Evolutionary conservation across 2,797 vertebrate genomes (phyloP).

Genomic region (Gastrophryne carolinensis): DNA sequence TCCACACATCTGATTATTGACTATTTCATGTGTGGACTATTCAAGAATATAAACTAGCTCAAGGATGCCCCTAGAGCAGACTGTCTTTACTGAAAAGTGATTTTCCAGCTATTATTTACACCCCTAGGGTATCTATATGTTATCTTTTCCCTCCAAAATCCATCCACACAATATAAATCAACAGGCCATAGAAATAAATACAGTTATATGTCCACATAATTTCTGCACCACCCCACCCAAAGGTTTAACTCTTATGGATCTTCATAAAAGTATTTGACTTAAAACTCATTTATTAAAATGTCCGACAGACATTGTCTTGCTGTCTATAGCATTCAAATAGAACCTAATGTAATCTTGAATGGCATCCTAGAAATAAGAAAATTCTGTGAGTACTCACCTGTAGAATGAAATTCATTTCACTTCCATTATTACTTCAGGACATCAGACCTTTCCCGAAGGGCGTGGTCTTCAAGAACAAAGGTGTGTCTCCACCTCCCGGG

Average conservation of each 20-base stretch:
- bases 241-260: background rate
- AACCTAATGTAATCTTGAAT: too few species aligned
- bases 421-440: too few species aligned
- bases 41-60: background rate
- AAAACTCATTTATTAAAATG: background rate
- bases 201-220: background rate
- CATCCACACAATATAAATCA: constrained; percentile 2
- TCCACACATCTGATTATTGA: constrained; percentile 6
- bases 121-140: constrained; percentile 28
- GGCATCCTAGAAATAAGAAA: too few species aligned
- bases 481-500: too few species aligned
- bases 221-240: constrained; percentile 1
- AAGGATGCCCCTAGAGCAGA: constrained; percentile 12
- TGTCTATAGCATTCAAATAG: background rate
- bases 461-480: too few species aligned
- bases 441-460: too few species aligned
- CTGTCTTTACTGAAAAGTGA: constrained; percentile 22
- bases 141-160: constrained; percentile 36
- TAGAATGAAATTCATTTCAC: too few species aligned
- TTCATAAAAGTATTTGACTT: background rate
- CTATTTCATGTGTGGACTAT: constrained; percentile 19
- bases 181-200: constrained; percentile 13
- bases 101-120: constrained; percentile 31
- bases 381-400: too few species aligned
- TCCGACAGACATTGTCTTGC: background rate